A percentile compares a stretch with the other conserved stretches of the same genome.
These are phyloP conservation scores for Chirona hameri DNA, from an alignment of 2,888 invertebrate species.

Conservation along the genomic window DNA sequence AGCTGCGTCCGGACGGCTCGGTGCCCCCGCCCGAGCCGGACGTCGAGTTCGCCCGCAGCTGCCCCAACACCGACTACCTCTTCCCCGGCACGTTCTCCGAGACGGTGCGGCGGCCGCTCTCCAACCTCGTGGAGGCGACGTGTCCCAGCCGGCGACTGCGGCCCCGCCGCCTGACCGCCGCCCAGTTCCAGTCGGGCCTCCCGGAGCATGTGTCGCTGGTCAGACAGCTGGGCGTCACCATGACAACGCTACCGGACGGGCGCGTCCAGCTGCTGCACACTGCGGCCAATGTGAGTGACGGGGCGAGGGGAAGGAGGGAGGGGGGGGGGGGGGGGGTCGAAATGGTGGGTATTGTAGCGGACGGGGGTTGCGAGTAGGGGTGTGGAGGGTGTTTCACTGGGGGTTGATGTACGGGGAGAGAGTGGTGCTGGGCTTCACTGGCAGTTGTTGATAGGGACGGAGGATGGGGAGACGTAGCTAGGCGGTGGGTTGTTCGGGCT, in stretches of 20 bases:
- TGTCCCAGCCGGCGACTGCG: slow-evolving; percentile 13
- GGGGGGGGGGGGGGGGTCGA: too few relatives aligned
- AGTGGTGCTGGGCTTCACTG: too few relatives aligned
- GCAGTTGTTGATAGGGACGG: too few relatives aligned
- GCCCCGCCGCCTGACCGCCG: slow-evolving; percentile 45
- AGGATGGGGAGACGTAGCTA: too few relatives aligned
- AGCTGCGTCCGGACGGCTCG: background rate
- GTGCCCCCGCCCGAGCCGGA: slow-evolving; percentile 49
- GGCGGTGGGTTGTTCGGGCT: too few relatives aligned
- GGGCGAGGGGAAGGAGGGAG: background rate
- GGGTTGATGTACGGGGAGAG: too few relatives aligned
- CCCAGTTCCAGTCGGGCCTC: slow-evolving; percentile 64
- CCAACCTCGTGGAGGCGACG: slow-evolving; percentile 74
- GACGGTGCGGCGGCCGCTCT: slow-evolving; percentile 74
- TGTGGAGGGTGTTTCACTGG: too few relatives aligned
- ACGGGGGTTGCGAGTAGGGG: too few relatives aligned
- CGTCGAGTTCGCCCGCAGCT: slow-evolving; percentile 62
- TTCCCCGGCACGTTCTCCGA: slow-evolving; percentile 63
- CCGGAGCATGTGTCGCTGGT: slow-evolving; percentile 81
- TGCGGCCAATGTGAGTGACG: slow-evolving; percentile 64
- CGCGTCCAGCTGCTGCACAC: slow-evolving; percentile 83
- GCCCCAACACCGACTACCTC: slow-evolving; percentile 78
- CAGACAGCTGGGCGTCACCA: slow-evolving; percentile 90
- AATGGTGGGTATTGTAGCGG: too few relatives aligned
- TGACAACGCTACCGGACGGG: slow-evolving; percentile 82